Percentiles rank a stretch among this genome's conserved stretches.
These are phyloP conservation scores for Machimus atricapillus DNA, from an alignment of 2,888 invertebrate genomes.

Conservation along the genomic window DNA sequence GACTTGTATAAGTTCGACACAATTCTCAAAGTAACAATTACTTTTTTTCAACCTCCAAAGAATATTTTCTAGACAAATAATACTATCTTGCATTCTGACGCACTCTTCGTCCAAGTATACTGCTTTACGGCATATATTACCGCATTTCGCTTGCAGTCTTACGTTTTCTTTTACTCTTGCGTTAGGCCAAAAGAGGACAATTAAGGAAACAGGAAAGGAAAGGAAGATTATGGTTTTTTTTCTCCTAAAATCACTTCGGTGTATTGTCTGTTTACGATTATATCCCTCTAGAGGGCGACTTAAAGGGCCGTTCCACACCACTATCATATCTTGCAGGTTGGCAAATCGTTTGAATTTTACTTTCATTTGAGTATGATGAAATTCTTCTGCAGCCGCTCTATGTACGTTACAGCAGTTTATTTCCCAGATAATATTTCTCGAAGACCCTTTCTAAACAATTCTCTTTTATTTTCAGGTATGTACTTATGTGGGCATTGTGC, in stretches of 20 bases:
- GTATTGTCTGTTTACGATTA: conserved; percentile 40
- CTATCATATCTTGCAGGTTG: conserved; percentile 15
- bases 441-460: background rate
- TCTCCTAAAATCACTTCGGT: conserved; percentile 31
- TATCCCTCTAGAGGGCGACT: conserved; percentile 31
- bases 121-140: background rate
- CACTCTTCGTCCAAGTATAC: background rate
- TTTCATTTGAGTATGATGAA: conserved; percentile 26
- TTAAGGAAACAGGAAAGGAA: conserved; percentile 35
- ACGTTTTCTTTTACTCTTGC: background rate
- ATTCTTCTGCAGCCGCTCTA: background rate
- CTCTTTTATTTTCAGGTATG: conserved; percentile 15
- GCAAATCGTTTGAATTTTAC: conserved; percentile 18
- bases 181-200: conserved; percentile 22
- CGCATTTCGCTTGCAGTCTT: conserved; percentile 1
- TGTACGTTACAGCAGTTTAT: background rate
- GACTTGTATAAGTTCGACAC: background rate
- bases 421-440: background rate
- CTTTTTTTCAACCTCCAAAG: background rate
- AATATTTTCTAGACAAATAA: conserved; percentile 17
- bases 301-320: conserved; percentile 38
- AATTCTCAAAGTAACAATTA: background rate
- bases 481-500: background rate
- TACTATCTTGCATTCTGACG: background rate
- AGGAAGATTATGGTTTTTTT: conserved; percentile 29